phyloP scores from a whole-genome alignment of 2,797 vertebrate genomes.

The Podargus strigoides region DNA sequence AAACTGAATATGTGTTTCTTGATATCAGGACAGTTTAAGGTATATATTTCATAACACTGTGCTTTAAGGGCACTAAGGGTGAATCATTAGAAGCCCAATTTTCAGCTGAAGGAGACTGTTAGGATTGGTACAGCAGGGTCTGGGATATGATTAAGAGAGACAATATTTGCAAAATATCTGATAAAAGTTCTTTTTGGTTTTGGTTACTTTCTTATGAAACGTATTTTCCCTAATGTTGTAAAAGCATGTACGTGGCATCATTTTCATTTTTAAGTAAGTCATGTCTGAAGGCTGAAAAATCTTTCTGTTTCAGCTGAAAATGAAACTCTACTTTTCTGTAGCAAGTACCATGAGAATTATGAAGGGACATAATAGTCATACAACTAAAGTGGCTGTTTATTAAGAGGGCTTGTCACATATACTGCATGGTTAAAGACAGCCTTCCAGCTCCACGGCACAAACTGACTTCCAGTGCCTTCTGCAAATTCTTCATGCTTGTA shows the following conservation, averaged over 20 bases:
- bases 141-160: background rate
- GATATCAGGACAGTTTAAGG: background rate
- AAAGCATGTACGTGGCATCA: background rate
- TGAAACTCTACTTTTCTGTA: background rate
- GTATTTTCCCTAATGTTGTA: background rate
- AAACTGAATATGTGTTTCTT: background rate
- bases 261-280: background rate
- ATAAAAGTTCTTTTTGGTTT: background rate
- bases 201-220: background rate
- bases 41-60: background rate
- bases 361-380: background rate
- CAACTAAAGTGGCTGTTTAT: background rate
- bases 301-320: background rate
- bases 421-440: background rate
- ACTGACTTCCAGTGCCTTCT: background rate
- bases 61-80: too few species aligned
- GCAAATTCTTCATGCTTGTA: background rate
- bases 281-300: background rate
- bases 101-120: background rate
- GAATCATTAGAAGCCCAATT: background rate
- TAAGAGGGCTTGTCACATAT: background rate
- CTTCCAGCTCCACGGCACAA: background rate
- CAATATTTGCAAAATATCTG: background rate
- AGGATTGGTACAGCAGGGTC: background rate
- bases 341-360: background rate